Evolutionary conservation across 1,140 invertebrate genomes (phyloP).

Genomic region (Halyomorpha halys): DNA sequence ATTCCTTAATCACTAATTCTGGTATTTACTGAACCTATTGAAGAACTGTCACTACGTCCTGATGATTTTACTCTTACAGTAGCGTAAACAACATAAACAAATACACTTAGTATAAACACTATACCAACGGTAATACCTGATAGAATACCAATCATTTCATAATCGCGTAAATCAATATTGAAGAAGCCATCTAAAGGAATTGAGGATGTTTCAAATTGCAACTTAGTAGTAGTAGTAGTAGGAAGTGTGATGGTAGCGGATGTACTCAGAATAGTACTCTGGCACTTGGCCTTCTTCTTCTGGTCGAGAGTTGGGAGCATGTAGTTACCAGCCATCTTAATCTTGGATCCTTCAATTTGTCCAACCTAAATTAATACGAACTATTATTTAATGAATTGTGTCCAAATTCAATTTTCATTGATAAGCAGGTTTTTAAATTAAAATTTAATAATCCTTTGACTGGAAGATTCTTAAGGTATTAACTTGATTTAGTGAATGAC

Average conservation of each 20-base stretch:
- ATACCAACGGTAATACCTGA: neutral
- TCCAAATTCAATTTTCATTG: too few species aligned
- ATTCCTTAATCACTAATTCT: too few species aligned
- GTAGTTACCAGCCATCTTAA: neutral
- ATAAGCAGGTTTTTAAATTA: too few species aligned
- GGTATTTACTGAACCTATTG: neutral
- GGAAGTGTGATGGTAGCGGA: neutral
- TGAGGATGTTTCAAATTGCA: neutral
- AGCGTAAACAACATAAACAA: neutral
- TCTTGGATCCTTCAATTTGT: neutral
- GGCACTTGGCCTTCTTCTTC: neutral
- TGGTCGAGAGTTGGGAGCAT: neutral
- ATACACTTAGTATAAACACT: neutral
- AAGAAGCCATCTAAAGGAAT: neutral
- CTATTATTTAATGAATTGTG: too few species aligned
- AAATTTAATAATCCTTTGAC: too few species aligned
- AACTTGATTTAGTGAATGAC: too few species aligned
- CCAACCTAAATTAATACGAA: conserved; percentile 4
- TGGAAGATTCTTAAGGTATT: too few species aligned
- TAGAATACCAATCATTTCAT: conserved; percentile 8
- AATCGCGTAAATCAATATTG: neutral
- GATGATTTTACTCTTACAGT: conserved; percentile 16
- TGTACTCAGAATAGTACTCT: neutral
- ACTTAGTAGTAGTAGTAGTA: neutral
- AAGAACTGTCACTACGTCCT: neutral